A percentile compares a stretch with the other conserved stretches of the same genome.
These are phyloP conservation scores for Protonemura montana DNA, from an alignment of 2,888 invertebrate species.

Conservation along the genomic window DNA sequence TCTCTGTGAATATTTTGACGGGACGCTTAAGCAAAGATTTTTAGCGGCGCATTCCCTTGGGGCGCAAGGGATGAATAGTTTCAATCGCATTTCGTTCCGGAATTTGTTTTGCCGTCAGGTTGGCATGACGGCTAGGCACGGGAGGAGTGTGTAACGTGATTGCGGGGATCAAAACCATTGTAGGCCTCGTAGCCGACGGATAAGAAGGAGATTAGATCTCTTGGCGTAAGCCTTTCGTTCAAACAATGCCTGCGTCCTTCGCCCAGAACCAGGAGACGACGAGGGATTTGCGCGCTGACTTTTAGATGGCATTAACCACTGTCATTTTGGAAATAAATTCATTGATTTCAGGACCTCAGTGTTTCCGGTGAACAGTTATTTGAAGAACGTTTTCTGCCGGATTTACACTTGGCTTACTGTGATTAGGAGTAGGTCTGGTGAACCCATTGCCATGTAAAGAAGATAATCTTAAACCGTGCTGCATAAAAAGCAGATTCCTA, in stretches of 20 bases:
- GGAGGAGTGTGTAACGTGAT: not conserved
- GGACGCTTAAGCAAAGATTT: not conserved
- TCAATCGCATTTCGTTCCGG: not conserved
- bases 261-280: not conserved
- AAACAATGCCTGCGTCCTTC: not conserved
- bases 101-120: not conserved
- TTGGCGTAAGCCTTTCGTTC: not conserved
- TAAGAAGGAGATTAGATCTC: not conserved
- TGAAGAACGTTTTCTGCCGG: too few relatives aligned
- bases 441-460: too few relatives aligned
- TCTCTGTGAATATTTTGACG: constrained; percentile 4
- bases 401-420: too few relatives aligned
- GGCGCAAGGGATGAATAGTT: not conserved
- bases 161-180: not conserved
- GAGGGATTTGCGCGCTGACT: not conserved
- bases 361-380: too few relatives aligned
- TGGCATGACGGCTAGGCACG: too few relatives aligned
- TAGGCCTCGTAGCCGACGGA: not conserved
- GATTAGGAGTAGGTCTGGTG: too few relatives aligned
- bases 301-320: not conserved
- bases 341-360: not conserved
- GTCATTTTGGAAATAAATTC: not conserved
- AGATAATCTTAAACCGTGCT: too few relatives aligned
- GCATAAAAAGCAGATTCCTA: too few relatives aligned
- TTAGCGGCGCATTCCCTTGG: not conserved